Conservation (phyloP, 2,113 vertebrate genomes). For the Alligator sinensis region DNA sequence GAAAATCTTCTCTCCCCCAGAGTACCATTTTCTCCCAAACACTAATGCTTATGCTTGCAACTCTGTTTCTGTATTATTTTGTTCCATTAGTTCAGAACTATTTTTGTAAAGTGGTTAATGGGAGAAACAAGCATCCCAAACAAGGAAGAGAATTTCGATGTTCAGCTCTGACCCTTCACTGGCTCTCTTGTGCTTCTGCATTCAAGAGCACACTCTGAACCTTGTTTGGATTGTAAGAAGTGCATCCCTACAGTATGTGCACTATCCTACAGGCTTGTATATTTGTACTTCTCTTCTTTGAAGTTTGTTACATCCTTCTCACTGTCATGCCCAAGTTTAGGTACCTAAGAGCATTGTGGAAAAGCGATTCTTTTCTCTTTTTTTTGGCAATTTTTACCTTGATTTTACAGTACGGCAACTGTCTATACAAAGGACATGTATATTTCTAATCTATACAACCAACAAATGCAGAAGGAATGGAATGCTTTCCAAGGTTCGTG, state of each 20-base stretch:
- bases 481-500: neutral
- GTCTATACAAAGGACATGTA: neutral
- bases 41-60: neutral
- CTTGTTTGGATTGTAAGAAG: too few relatives aligned
- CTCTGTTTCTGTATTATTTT: neutral
- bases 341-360: too few relatives aligned
- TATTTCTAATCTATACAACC: neutral
- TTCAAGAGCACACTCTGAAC: neutral
- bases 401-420: neutral
- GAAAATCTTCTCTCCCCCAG: too few relatives aligned
- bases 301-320: fast-evolving
- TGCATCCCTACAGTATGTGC: too few relatives aligned
- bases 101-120: neutral
- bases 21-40: neutral
- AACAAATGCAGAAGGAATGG: neutral
- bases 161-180: neutral
- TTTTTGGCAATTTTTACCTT: neutral
- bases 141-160: neutral
- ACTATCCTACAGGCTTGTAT: too few relatives aligned
- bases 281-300: neutral
- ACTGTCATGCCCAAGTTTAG: neutral
- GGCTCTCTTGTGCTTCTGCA: neutral
- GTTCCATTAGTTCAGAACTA: neutral
- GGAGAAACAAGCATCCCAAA: neutral
- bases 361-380: too few relatives aligned